These are phyloP conservation scores for Apostichopus leukothele DNA, from an alignment of 53 echinoderm and acorn worm species.

Conservation along the genomic window DNA sequence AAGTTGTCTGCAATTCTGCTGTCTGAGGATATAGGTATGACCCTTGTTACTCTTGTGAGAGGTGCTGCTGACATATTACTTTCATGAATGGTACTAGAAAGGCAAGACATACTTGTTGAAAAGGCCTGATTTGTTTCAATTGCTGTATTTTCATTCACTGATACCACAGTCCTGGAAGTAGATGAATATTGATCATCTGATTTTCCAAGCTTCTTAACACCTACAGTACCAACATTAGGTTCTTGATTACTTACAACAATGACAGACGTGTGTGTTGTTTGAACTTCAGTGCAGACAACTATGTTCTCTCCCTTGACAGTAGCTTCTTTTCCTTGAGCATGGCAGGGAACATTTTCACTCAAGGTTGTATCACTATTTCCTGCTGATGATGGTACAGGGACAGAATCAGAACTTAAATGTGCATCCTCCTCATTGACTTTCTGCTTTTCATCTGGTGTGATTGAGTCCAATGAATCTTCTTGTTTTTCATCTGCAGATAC, in stretches of 20 bases:
- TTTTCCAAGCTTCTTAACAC: background rate
- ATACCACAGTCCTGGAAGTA: background rate
- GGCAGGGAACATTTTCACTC: no score
- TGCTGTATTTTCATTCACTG: background rate
- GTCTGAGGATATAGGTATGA: slow-evolving; percentile 11
- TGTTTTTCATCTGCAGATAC: background rate
- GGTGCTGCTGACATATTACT: background rate
- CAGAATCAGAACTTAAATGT: background rate
- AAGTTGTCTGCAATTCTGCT: background rate
- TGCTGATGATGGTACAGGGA: no score
- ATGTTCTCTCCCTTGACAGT: no score
- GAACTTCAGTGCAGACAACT: background rate
- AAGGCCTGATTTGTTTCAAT: background rate
- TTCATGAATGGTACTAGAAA: background rate
- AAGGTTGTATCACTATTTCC: no score
- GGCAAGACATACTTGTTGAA: background rate
- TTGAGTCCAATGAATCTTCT: background rate
- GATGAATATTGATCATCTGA: slow-evolving; percentile 6
- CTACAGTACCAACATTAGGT: slow-evolving; percentile 23
- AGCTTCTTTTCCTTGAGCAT: no score
- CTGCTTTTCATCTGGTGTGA: background rate
- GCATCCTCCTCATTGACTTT: background rate
- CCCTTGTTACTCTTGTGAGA: slow-evolving; percentile 16
- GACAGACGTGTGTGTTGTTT: slow-evolving; percentile 19
- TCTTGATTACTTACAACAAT: slow-evolving; percentile 29